Conservation (phyloP, 1,140 invertebrate genomes). For the Alviniconcha marisindica region DNA sequence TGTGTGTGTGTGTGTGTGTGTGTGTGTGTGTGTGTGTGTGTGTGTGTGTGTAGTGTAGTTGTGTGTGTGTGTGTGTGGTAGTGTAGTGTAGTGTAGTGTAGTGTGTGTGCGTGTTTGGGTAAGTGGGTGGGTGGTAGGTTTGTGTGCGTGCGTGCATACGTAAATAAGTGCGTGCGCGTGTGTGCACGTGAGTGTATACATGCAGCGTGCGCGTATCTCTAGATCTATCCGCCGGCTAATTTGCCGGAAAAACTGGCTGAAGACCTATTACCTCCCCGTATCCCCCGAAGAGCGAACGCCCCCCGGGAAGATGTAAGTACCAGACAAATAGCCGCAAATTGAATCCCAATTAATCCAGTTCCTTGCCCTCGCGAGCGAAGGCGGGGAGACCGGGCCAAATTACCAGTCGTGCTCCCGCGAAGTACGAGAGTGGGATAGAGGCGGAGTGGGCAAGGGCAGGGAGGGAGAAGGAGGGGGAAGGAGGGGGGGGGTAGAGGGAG, state of each 20-base stretch:
- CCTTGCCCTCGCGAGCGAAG: not conserved
- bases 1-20: conserved; percentile 3
- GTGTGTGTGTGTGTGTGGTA: not conserved
- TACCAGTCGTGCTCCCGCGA: not conserved
- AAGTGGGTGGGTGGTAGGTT: not conserved
- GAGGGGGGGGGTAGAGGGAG: too few species aligned
- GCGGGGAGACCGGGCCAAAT: not conserved
- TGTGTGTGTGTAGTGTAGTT: not conserved
- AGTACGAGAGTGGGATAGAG: too few species aligned
- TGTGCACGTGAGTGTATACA: not conserved
- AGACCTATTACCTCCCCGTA: not conserved
- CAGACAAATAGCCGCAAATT: not conserved
- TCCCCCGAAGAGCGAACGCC: not conserved
- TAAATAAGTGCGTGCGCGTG: not conserved
- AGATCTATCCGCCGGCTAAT: too few species aligned
- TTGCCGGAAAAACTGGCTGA: not conserved
- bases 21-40: not conserved
- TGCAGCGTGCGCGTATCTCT: not conserved
- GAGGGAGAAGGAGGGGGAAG: too few species aligned
- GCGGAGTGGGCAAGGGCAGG: too few species aligned
- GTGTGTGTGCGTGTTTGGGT: not conserved
- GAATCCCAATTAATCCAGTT: not conserved
- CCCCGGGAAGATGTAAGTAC: not conserved
- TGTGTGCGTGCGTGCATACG: not conserved
- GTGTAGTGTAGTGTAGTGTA: not conserved